These are phyloP conservation scores for Gallinago jamesoni DNA, from an alignment of 2,113 vertebrate genomes.

Conservation along the genomic window DNA sequence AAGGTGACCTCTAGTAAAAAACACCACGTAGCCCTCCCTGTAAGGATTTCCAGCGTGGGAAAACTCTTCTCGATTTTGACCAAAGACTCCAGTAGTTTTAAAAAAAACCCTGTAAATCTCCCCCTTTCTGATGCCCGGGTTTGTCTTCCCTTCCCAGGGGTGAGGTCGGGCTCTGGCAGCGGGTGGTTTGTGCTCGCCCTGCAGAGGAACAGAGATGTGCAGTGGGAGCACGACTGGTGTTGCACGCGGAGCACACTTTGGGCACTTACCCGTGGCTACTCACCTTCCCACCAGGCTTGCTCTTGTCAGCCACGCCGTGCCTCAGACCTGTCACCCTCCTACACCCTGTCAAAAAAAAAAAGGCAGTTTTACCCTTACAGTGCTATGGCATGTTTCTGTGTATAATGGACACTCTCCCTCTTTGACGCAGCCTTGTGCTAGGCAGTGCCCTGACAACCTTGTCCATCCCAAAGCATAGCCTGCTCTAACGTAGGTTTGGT, in stretches of 20 bases:
- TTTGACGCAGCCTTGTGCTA: background rate
- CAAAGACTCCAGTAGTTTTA: background rate
- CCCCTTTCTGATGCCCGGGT: background rate
- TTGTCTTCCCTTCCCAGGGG: background rate
- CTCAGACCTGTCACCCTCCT: background rate
- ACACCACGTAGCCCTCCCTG: fast-evolving
- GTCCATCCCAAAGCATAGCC: background rate
- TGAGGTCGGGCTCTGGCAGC: background rate
- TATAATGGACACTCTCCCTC: background rate
- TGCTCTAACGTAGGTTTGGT: fast-evolving
- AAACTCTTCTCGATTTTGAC: background rate
- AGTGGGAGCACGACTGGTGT: background rate
- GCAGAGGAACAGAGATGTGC: background rate
- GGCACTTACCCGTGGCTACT: background rate
- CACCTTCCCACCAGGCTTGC: background rate
- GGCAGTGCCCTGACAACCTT: background rate
- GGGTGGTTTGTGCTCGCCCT: fast-evolving
- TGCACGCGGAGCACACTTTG: fast-evolving
- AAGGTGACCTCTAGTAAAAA: background rate
- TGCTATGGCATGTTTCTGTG: background rate
- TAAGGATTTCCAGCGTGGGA: background rate
- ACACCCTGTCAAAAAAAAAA: background rate
- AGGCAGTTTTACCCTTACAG: background rate
- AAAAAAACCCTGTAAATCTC: background rate
- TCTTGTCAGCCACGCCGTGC: background rate